Evolutionary conservation across 2,113 vertebrate species (phyloP).

Genomic region (Catharus minimus): DNA sequence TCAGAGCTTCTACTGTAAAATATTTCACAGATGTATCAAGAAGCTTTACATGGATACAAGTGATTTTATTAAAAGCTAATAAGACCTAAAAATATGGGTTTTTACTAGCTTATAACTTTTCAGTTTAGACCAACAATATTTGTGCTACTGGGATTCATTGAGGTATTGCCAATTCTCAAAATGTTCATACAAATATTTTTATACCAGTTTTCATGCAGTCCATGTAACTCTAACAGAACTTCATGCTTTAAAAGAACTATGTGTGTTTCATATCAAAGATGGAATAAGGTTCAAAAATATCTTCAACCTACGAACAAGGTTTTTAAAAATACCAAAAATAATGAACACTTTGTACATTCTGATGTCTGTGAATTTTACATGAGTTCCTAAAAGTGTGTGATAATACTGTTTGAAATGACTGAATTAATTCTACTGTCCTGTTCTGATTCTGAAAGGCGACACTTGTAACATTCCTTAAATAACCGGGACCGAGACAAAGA

Average conservation of each 20-base stretch:
- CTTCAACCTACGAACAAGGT: not conserved
- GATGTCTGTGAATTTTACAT: not conserved
- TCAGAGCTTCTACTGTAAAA: not conserved
- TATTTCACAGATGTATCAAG: not conserved
- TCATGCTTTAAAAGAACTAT: not conserved
- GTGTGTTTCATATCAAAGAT: not conserved
- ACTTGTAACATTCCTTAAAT: not conserved
- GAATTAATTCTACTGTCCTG: not conserved
- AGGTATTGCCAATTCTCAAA: not conserved
- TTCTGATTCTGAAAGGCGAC: slow-evolving; percentile 10
- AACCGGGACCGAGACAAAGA: not conserved
- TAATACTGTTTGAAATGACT: not conserved
- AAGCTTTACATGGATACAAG: not conserved
- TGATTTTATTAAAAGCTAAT: not conserved
- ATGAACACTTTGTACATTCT: not conserved
- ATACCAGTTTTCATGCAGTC: not conserved
- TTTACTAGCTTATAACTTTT: not conserved
- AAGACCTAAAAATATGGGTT: not conserved
- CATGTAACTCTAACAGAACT: not conserved
- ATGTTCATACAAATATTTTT: not conserved
- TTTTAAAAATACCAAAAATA: not conserved
- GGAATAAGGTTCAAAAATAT: not conserved
- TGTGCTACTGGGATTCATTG: not conserved
- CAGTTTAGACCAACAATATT: not conserved
- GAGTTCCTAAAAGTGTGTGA: not conserved